Base-by-base conservation (phyloP, 2,888 invertebrate species). In the Athetis lepigone region DNA sequence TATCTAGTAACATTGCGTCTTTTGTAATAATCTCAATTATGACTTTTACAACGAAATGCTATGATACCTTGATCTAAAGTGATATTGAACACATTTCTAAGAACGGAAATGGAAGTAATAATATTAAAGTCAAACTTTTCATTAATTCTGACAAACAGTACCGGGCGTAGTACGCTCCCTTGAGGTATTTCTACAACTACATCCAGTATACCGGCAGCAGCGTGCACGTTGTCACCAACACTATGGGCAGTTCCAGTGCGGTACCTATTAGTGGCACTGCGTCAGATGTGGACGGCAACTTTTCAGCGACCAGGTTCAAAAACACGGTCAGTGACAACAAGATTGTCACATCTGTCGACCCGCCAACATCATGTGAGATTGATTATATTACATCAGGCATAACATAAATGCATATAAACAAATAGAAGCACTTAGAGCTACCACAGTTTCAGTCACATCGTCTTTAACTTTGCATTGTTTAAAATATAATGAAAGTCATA, bases 241-340 rank as follows among this genome's bases (percentile, higher is more conserved):
- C 51, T 76, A 74, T 69, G 29, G 77, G 79, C 84, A 33, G 33
- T 33, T 84, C 85, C 60, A 67, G 70, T 84, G 78, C 71, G 82
- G 90, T 96, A 97, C 97, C 97, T 97, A 97, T 97, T 92, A 97
- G 96, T 92, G 97, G 97, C 93, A 97, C 97, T 93, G 97, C 97
- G 93, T 97, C 97, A 94, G 97, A 97, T 87, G 97, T 96, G 82
- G 97, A 97, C 93, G 98, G 98, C 97, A 99, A 98, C 95, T 98
- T 98, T 97, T 99, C 98, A 85, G 98, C 98, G 91, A 99, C 98
- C 96, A 99, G 97, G 96, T 98, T 98, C 96, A 98, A 97, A 97
- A 99, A 99, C 95, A 99, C 98, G 96, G 98, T 99, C 96, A 99
- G 97, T 95, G 99, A 99, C 95, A 99, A 97, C 95, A 98, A 97